Conservation (phyloP, 2,888 invertebrate species). For the Lepetodrilus schrolli region DNA sequence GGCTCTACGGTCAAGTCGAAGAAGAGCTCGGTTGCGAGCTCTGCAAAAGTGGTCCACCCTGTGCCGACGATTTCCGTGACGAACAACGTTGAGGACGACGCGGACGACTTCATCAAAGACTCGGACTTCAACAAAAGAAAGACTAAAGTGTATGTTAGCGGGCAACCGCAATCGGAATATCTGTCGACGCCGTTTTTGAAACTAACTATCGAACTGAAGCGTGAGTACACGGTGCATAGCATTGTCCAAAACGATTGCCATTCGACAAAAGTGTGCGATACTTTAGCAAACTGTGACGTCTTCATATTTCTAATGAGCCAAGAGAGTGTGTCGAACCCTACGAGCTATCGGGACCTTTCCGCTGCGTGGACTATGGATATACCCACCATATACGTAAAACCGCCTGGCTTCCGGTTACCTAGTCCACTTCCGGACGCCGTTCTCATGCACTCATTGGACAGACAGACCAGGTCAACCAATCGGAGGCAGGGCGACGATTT, state of each 20-base stretch:
- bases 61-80: constrained; percentile 32
- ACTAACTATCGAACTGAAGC: background rate
- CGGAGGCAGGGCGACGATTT: background rate
- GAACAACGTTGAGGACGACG: background rate
- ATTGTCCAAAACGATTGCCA: background rate
- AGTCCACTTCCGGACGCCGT: constrained; percentile 39
- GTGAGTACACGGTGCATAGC: background rate
- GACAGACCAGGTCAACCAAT: background rate
- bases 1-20: background rate
- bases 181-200: background rate
- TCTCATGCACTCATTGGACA: constrained; percentile 1
- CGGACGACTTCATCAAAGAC: background rate
- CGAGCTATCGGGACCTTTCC: constrained; percentile 34
- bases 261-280: background rate
- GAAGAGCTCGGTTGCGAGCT: background rate
- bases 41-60: background rate
- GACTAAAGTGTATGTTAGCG: background rate
- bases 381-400: constrained; percentile 39
- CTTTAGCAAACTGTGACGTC: constrained; percentile 12
- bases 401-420: constrained; percentile 37
- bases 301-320: constrained; percentile 35
- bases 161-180: background rate
- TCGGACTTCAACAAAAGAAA: background rate
- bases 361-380: constrained; percentile 34
- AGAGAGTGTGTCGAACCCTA: constrained; percentile 22